Conservation (phyloP, 2,797 vertebrate genomes). For the Apogon talboti region DNA sequence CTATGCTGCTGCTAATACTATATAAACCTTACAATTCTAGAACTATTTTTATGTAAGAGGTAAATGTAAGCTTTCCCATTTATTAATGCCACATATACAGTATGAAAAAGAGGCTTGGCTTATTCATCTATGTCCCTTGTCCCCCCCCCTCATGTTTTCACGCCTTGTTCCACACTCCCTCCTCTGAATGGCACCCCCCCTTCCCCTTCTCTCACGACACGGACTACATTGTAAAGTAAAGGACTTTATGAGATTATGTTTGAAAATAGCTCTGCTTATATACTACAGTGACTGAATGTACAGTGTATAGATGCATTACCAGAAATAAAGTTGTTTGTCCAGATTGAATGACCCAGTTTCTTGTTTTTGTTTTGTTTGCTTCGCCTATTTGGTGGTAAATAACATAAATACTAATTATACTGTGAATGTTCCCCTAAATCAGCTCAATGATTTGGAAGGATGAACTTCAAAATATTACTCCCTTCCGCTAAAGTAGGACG, state of each 20-base stretch:
- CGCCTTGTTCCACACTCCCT: slow-evolving; percentile 71
- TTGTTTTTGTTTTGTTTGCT: slow-evolving; percentile 17
- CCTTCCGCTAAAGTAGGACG: background rate
- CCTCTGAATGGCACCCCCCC: slow-evolving; percentile 47
- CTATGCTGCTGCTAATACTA: slow-evolving; percentile 95
- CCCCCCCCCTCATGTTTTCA: slow-evolving; percentile 81
- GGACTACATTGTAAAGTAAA: slow-evolving; percentile 94
- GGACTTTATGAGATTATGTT: slow-evolving; percentile 94
- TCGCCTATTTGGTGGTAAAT: slow-evolving; percentile 11
- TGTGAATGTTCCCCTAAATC: slow-evolving; percentile 3
- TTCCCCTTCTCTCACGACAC: slow-evolving; percentile 79
- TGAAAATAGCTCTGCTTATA: slow-evolving; percentile 96
- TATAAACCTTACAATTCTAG: slow-evolving; percentile 91
- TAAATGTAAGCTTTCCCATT: slow-evolving; percentile 95
- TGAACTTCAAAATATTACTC: background rate
- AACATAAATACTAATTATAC: slow-evolving; percentile 15
- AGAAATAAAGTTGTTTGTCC: slow-evolving; percentile 98
- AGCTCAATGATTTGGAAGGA: background rate
- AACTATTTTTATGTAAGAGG: slow-evolving; percentile 97
- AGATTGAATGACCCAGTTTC: slow-evolving; percentile 77
- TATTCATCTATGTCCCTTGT: slow-evolving; percentile 88
- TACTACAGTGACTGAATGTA: slow-evolving; percentile 97
- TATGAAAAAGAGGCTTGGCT: slow-evolving; percentile 86
- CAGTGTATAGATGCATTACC: slow-evolving; percentile 98
- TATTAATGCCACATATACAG: slow-evolving; percentile 93